Evolutionary conservation across 1,140 invertebrate genomes (phyloP).

Genomic region (Pseudomyrmex cubaensis): DNA sequence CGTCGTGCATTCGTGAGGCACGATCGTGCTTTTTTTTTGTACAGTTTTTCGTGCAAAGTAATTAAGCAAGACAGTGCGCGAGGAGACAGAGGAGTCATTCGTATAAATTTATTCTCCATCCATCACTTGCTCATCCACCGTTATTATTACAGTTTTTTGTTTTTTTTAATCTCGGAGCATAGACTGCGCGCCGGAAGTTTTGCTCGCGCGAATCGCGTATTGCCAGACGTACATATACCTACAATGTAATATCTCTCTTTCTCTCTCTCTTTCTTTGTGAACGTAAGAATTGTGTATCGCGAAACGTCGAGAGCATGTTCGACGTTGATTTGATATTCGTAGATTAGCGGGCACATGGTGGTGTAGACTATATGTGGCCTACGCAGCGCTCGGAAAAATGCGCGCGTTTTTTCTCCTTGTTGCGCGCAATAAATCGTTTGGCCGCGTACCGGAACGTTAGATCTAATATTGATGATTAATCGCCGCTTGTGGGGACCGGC

Average conservation of each 20-base stretch:
- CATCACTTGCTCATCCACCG: background rate
- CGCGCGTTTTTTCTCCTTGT: background rate
- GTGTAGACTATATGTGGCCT: background rate
- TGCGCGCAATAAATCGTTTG: conserved; percentile 44
- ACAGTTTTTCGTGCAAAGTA: background rate
- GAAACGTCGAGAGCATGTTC: conserved; percentile 33
- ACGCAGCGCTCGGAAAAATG: background rate
- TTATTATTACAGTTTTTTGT: background rate
- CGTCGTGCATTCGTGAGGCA: too few relatives aligned
- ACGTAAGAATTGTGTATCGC: conserved; percentile 47
- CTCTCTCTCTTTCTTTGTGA: background rate
- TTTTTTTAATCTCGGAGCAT: background rate
- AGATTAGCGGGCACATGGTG: conserved; percentile 18
- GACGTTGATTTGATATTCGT: conserved; percentile 59
- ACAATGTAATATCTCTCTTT: conserved; percentile 9
- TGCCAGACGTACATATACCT: background rate
- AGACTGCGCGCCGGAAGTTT: background rate
- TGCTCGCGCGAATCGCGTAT: conserved; percentile 26
- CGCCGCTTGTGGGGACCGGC: conserved; percentile 41
- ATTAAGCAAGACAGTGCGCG: background rate
- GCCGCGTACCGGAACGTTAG: conserved; percentile 45
- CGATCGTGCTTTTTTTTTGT: too few relatives aligned
- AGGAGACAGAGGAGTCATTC: background rate
- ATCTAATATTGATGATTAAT: conserved; percentile 61
- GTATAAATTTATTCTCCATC: background rate